These are phyloP conservation scores for Heterocephalus glaber DNA, from an alignment of 2,113 vertebrate genomes.

Conservation along the genomic window DNA sequence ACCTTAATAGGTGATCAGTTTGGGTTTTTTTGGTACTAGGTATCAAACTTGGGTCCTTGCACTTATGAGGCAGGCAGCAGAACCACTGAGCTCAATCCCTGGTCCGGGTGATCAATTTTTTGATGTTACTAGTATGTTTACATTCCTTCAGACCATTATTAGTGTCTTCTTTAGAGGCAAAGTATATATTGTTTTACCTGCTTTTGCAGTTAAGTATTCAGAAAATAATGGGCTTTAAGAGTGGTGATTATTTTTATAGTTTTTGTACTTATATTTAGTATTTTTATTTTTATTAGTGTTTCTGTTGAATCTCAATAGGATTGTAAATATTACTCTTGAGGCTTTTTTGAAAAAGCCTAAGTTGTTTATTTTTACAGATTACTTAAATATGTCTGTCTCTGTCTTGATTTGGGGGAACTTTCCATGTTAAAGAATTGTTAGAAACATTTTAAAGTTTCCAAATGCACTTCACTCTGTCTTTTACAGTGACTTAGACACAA, in stretches of 20 bases:
- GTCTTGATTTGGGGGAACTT: slow-evolving; percentile 2
- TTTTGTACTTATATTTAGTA: not conserved
- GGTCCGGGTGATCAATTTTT: too few species aligned
- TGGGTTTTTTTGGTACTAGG: too few species aligned
- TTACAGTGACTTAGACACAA: slow-evolving; percentile 1
- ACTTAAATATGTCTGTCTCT: slow-evolving; percentile 1
- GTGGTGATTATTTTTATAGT: not conserved
- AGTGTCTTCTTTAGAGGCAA: not conserved
- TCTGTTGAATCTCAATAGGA: slow-evolving; percentile 16
- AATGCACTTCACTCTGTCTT: slow-evolving; percentile 45
- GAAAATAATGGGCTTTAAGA: not conserved
- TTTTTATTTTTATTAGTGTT: slow-evolving; percentile 38
- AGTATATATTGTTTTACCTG: slow-evolving; percentile 18
- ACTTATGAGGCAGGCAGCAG: too few species aligned
- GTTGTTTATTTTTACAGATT: slow-evolving; percentile 35
- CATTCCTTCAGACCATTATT: not conserved
- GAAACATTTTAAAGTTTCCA: not conserved
- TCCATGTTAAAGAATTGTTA: slow-evolving; percentile 36
- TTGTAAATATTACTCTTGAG: not conserved
- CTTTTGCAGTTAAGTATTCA: slow-evolving; percentile 39
- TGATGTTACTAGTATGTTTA: not conserved
- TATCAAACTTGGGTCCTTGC: too few species aligned
- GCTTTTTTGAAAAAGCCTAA: slow-evolving; percentile 16
- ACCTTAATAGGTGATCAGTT: slow-evolving; percentile 5
- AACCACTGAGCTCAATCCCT: too few species aligned